phyloP scores from a whole-genome alignment of 1,140 invertebrate species.

The Bombus fervidus region DNA sequence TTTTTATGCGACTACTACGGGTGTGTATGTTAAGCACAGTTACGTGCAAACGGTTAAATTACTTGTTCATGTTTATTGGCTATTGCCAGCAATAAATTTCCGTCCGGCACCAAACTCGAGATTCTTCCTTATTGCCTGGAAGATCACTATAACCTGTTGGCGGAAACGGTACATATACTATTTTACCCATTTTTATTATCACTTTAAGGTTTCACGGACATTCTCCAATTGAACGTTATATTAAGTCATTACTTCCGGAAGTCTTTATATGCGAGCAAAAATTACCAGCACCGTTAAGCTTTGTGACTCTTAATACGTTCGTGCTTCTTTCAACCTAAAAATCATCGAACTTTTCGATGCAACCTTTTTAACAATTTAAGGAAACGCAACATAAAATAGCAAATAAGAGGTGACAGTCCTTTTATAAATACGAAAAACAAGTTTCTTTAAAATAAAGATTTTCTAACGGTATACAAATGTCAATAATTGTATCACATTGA shows the following conservation, averaged over 20 bases:
- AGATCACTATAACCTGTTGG: constrained; percentile 9
- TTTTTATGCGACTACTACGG: background rate
- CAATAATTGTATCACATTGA: background rate
- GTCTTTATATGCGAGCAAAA: background rate
- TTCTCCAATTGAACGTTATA: background rate
- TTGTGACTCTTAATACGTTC: too few relatives aligned
- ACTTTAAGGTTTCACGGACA: background rate
- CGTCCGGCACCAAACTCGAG: background rate
- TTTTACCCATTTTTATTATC: constrained; percentile 14
- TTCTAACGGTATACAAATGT: background rate
- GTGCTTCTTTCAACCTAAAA: too few relatives aligned
- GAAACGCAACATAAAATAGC: too few relatives aligned
- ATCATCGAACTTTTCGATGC: too few relatives aligned
- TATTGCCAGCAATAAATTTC: constrained; percentile 26
- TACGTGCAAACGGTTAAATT: constrained; percentile 17
- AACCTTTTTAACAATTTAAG: too few relatives aligned
- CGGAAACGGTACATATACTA: background rate
- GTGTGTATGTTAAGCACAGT: background rate
- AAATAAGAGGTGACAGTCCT: too few relatives aligned
- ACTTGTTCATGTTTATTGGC: constrained; percentile 25
- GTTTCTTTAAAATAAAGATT: too few relatives aligned
- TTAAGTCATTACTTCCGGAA: background rate
- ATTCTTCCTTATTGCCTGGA: constrained; percentile 30
- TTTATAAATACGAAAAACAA: too few relatives aligned
- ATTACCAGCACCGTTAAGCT: background rate